Evolutionary conservation across 2,113 vertebrate genomes (phyloP).

Genomic region (Pachyramphus minor): DNA sequence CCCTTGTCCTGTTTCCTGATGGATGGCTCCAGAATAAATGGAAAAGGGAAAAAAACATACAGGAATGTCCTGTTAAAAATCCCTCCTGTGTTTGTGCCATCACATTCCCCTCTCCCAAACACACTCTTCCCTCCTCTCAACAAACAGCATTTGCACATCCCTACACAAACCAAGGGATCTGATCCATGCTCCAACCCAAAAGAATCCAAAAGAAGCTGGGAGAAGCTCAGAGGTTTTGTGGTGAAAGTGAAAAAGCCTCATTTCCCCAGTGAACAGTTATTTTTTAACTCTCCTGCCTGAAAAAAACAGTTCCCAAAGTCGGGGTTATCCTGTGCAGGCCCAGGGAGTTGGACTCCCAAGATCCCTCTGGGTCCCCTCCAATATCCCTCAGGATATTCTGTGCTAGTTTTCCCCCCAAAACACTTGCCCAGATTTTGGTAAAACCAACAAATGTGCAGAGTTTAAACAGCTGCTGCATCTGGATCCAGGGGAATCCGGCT

Average conservation of each 20-base stretch:
- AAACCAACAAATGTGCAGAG: fast-evolving
- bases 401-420: not conserved
- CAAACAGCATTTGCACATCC: not conserved
- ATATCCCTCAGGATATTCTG: fast-evolving
- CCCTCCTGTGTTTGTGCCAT: not conserved
- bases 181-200: not conserved
- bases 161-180: not conserved
- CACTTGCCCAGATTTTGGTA: not conserved
- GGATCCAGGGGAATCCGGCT: too few relatives aligned
- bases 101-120: not conserved
- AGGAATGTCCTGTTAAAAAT: not conserved
- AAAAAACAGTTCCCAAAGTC: not conserved
- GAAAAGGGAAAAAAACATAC: not conserved
- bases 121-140: not conserved
- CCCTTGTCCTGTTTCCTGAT: not conserved
- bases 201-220: not conserved
- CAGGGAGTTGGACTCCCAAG: not conserved
- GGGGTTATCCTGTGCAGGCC: not conserved
- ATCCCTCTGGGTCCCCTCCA: not conserved
- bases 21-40: not conserved
- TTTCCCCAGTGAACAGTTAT: not conserved
- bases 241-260: not conserved
- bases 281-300: not conserved
- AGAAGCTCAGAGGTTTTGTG: not conserved
- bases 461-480: not conserved